Conservation (phyloP, 2,797 vertebrate genomes). For the Lacerta viridis region DNA sequence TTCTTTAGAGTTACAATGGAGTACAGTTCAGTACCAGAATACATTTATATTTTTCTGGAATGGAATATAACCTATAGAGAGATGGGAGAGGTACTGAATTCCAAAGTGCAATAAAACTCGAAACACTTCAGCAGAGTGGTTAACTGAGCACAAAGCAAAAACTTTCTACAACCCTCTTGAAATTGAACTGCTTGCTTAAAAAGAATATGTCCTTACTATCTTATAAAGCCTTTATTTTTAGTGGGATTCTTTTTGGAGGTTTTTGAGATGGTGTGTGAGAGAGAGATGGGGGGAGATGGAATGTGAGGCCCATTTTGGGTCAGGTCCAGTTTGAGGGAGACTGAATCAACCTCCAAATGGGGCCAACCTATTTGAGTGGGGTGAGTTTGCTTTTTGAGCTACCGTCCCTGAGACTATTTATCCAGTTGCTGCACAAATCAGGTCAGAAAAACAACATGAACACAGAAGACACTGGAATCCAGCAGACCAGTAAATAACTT, state of each 20-base stretch:
- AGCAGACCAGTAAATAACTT: not conserved
- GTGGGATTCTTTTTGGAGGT: not conserved
- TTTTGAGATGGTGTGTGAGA: not conserved
- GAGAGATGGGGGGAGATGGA: not conserved
- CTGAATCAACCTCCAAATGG: not conserved
- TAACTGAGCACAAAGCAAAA: not conserved
- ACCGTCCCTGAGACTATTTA: not conserved
- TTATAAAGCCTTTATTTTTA: not conserved
- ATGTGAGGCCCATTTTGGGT: not conserved
- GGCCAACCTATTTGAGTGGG: not conserved
- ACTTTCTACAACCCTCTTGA: not conserved
- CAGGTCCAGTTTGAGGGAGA: not conserved
- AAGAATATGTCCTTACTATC: not conserved
- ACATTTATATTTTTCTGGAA: not conserved
- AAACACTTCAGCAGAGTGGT: not conserved
- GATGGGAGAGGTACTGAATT: not conserved
- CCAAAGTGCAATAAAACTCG: not conserved
- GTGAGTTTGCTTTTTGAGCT: not conserved
- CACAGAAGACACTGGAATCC: not conserved
- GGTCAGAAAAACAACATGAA: not conserved
- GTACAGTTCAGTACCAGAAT: slow-evolving; percentile 40
- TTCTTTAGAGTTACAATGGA: slow-evolving; percentile 1
- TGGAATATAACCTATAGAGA: not conserved
- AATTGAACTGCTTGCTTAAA: not conserved
- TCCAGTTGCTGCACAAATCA: not conserved